A percentile compares a stretch with the other conserved stretches of the same genome.
phyloP scores from a whole-genome alignment of 2,113 vertebrate species.

The Gracilinanus agilis region DNA sequence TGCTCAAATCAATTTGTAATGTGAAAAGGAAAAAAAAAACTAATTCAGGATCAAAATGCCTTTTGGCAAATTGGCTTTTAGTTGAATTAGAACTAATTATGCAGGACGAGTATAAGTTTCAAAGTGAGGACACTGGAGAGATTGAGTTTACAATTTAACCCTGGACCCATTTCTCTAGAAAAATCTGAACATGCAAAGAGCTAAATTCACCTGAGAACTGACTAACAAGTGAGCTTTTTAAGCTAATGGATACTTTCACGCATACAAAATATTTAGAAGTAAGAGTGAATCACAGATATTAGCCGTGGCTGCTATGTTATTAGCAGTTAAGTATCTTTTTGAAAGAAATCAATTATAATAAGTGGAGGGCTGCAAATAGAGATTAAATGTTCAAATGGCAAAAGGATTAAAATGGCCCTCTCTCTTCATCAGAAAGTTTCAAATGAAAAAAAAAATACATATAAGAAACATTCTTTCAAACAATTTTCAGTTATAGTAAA shows the following conservation, averaged over 20 bases:
- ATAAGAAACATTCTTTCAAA: slow-evolving; percentile 7
- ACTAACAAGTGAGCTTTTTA: slow-evolving; percentile 10
- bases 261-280: slow-evolving; percentile 36
- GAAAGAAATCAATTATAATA: neutral
- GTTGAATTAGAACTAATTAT: slow-evolving; percentile 25
- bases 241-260: neutral
- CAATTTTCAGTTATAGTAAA: neutral
- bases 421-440: neutral
- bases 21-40: neutral
- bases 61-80: slow-evolving; percentile 23
- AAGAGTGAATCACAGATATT: slow-evolving; percentile 4
- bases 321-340: neutral
- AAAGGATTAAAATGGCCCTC: neutral
- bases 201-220: slow-evolving; percentile 16
- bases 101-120: neutral
- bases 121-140: neutral
- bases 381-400: slow-evolving; percentile 2
- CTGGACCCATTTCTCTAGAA: neutral
- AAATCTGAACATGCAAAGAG: neutral
- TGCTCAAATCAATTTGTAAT: slow-evolving; percentile 29
- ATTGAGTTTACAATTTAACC: neutral
- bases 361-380: slow-evolving; percentile 5
- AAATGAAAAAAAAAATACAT: neutral
- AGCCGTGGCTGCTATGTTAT: neutral
- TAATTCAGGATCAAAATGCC: slow-evolving; percentile 2